Evolutionary conservation across 1,140 invertebrate genomes (phyloP), one percentile per base, ranked within the genome.

Genomic region (Nephila pilipes): DNA sequence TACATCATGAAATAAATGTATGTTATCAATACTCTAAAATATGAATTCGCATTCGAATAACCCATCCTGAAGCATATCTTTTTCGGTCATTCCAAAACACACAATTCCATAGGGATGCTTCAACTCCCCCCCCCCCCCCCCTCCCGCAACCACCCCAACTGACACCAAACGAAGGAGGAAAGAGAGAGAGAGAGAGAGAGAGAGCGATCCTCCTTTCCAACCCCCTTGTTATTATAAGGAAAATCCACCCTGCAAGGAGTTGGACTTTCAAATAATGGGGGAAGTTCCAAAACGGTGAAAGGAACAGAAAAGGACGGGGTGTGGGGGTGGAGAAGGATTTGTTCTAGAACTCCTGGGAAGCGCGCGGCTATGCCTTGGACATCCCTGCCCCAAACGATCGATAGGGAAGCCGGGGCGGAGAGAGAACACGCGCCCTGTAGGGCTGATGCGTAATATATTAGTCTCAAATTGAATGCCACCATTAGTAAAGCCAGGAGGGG

Each of bases 381-480:
- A 36, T 46, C 25, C 58, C 58, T 63, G 20, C 85, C 57, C 85
- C 57, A 14, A 38, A 38, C 83, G 79, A 85, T 85, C 83, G 83
- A 85, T 85, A n/a, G 57, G 18, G 57, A 16, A 20, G 60, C 85
- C 8, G 58, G n/a, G 38, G 10, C 25, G 54, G 25, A 46, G 57
- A n/a, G 55, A n/a, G 55, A 29, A 58, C 54, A 18, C 46, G 36
- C 14, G 81, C 46, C 25, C 32, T 22, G 85, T 46, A 69, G 55
- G 87, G 60, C 32, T 69, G 58, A 38, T 69, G 87, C 60, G 85
- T 29, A 65, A 87, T 89, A 79, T 75, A 89, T 89, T 89, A 89
- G 87, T 75, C 87, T 20, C 65, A 89, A 89, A 89, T 89, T 89
- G 87, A 89, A 89, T 89, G 87, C 87, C 87, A 57, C 87, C 87